Base-by-base conservation (phyloP, 2,888 invertebrate genomes). In the Synanthedon formicaeformis region DNA sequence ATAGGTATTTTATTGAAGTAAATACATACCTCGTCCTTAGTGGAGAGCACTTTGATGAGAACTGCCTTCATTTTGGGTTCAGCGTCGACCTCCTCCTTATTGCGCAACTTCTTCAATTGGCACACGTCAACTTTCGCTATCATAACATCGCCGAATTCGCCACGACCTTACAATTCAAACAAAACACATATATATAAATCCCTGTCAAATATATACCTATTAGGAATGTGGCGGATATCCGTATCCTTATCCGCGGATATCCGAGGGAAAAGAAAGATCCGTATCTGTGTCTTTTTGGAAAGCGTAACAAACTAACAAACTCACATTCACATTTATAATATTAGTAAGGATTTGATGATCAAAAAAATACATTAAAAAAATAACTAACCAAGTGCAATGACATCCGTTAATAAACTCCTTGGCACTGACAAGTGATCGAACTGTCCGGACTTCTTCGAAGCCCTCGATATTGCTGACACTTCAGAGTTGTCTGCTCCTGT, bases 121-220 rank as follows among this genome's bases (percentile, higher is more conserved):
- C 56, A 58, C 62, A 85, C 69, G 58, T 87, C 86, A n/a, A 87
- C 72, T 57, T 90, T 95, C 51, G 94, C 96, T 45, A 96, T 85
- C 66, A 94, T 92, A 0, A 98, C 94, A 64, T 97, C 97, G 0
- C 98, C 98, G 68, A 96, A 98, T 65, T 96, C 95, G 1, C 98
- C 97, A 23, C 96, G 93, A 14, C 97, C 94, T 92, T 10, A 51
- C 6, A 48, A 54, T n/a, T 8, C 48, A n/a, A 41, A 51, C n/a
- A 13, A 40, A 50, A 41, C 23, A 52, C n/a, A n/a, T n/a, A n/a
- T 52, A 10, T 12, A 48, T n/a, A 48, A 34, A 41, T 34, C 2
- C 45, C 4, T 45, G n/a, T 13, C n/a, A 45, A 13, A 45, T 13
- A 2, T 16, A 16, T 16, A n/a, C n/a, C n/a, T n/a, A n/a, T n/a